These are phyloP conservation scores for Ornithorhynchus anatinus DNA, from an alignment of 2,113 vertebrate species.

Conservation along the genomic window DNA sequence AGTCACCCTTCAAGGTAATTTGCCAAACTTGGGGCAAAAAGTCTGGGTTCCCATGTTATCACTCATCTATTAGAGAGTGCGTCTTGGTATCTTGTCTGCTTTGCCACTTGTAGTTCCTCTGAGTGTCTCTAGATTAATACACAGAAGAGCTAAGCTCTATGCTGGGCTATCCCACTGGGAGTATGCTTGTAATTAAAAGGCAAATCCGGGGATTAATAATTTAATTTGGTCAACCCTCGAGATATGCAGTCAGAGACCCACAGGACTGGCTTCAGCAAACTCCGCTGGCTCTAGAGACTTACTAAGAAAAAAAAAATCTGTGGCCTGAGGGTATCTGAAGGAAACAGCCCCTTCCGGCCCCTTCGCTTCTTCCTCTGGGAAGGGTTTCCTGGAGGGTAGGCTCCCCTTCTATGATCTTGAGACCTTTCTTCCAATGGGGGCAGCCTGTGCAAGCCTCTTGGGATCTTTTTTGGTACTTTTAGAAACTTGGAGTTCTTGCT, in stretches of 20 bases:
- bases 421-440: too few species aligned
- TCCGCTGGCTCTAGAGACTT: neutral
- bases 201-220: neutral
- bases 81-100: too few species aligned
- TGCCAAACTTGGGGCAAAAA: too few species aligned
- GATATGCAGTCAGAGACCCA: neutral
- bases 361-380: neutral
- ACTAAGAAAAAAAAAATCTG: too few species aligned
- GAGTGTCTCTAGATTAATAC: neutral
- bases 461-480: too few species aligned
- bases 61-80: too few species aligned
- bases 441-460: too few species aligned
- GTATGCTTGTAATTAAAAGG: neutral
- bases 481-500: too few species aligned
- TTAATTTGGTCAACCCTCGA: neutral
- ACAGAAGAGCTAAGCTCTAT: fast-evolving
- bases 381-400: too few species aligned
- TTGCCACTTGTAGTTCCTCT: neutral
- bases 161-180: neutral
- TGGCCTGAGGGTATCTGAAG: neutral
- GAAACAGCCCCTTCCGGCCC: neutral
- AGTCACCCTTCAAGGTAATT: too few species aligned
- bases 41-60: too few species aligned
- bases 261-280: neutral
- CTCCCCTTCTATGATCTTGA: neutral